Conservation (phyloP, 92 coral and sea anemone species). For the Epizoanthus scotinus region DNA sequence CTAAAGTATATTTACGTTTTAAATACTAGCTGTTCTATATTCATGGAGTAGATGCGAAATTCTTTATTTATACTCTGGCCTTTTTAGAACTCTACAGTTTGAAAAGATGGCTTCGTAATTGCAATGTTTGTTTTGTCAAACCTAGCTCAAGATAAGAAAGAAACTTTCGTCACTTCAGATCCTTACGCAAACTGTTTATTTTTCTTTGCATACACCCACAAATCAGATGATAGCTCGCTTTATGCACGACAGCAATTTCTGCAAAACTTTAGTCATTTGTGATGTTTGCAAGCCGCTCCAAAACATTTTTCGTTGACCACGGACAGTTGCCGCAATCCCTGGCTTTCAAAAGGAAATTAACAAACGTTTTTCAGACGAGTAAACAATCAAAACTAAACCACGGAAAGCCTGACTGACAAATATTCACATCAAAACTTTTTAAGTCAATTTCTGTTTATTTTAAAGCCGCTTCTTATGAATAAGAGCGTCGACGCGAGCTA, state of each 20-base stretch:
- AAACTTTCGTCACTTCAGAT: conserved; percentile 16
- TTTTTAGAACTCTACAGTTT: conserved; percentile 6
- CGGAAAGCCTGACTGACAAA: conserved; percentile 21
- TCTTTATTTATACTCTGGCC: neutral
- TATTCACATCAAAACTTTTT: conserved; percentile 23
- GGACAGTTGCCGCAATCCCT: neutral
- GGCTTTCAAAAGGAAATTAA: conserved; percentile 5
- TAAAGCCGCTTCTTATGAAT: conserved; percentile 3
- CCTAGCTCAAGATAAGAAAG: conserved; percentile 1
- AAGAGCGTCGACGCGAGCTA: neutral
- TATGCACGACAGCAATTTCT: neutral
- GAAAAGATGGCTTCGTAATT: conserved; percentile 1
- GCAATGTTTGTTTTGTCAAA: neutral
- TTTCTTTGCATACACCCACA: conserved; percentile 32
- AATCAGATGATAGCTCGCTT: conserved; percentile 3
- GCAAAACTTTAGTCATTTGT: neutral
- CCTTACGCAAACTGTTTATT: conserved; percentile 37
- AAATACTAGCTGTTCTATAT: too few relatives aligned
- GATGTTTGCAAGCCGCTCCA: conserved; percentile 9
- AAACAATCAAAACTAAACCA: neutral
- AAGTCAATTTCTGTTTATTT: conserved; percentile 15
- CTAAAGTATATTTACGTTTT: conserved; percentile 6
- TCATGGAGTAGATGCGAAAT: neutral
- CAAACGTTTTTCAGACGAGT: neutral
- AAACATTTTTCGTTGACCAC: neutral